A percentile compares a stretch with the other conserved stretches of the same genome.
Evolutionary conservation across 2,888 invertebrate species (phyloP).

Genomic region (Megaustenia siamemsis): DNA sequence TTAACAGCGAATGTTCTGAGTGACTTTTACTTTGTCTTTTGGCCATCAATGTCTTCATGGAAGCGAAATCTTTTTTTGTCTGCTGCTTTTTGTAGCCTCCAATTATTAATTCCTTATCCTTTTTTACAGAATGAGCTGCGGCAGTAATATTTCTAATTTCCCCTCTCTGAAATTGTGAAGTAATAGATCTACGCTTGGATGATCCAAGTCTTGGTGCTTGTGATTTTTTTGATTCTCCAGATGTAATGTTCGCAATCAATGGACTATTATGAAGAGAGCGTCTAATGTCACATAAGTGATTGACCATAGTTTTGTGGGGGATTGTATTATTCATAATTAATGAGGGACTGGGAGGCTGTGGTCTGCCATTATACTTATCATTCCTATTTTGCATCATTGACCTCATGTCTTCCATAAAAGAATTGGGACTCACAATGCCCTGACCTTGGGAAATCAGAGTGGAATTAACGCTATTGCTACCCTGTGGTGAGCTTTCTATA

Average conservation of each 20-base stretch:
- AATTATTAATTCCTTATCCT: constrained; percentile 15
- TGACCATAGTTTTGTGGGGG: constrained; percentile 66
- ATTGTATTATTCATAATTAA: constrained; percentile 64
- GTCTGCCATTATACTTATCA: constrained; percentile 38
- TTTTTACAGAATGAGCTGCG: constrained; percentile 17
- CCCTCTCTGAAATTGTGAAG: constrained; percentile 35
- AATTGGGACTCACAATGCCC: constrained; percentile 63
- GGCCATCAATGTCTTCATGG: constrained; percentile 7
- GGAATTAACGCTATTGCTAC: constrained; percentile 39
- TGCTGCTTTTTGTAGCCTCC: not conserved
- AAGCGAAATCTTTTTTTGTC: constrained; percentile 9
- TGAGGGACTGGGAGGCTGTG: constrained; percentile 54
- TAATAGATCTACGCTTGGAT: constrained; percentile 41
- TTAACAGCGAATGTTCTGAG: not conserved
- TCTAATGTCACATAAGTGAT: constrained; percentile 63
- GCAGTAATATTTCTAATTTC: constrained; percentile 21
- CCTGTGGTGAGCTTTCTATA: constrained; percentile 9
- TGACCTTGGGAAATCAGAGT: constrained; percentile 49
- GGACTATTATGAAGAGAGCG: constrained; percentile 42
- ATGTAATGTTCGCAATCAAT: not conserved
- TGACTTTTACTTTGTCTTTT: not conserved
- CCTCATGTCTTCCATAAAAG: constrained; percentile 66
- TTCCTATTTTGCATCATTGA: constrained; percentile 46
- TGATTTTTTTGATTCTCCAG: not conserved
- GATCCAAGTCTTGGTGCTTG: not conserved